These are phyloP conservation scores for Parotocinclus haroldoi DNA, from an alignment of 2,797 vertebrate species.

Conservation along the genomic window DNA sequence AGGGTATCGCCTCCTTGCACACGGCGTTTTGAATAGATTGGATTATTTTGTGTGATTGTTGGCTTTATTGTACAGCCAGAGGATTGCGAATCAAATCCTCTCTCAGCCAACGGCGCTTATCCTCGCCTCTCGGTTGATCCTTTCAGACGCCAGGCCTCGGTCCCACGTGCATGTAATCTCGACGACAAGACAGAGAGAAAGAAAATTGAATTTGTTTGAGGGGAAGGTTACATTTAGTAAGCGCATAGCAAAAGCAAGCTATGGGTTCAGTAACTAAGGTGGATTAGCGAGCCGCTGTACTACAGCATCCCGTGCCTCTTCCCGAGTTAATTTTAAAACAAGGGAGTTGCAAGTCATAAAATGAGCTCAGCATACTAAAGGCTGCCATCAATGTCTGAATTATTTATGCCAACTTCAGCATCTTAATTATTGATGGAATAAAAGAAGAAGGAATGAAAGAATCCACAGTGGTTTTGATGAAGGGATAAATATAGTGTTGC, in stretches of 20 bases:
- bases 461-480: constrained; percentile 13
- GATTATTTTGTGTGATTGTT: constrained; percentile 75
- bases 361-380: constrained; percentile 52
- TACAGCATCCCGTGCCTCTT: constrained; percentile 25
- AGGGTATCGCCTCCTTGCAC: constrained; percentile 13
- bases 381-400: constrained; percentile 67
- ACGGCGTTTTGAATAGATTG: constrained; percentile 63
- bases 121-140: constrained; percentile 70
- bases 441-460: constrained; percentile 61
- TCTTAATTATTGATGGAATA: constrained; percentile 48
- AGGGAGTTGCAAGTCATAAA: constrained; percentile 48
- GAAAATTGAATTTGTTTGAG: constrained; percentile 62
- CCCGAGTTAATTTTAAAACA: constrained; percentile 51
- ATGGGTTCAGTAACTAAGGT: constrained; percentile 23
- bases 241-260: constrained; percentile 26
- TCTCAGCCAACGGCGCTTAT: constrained; percentile 73
- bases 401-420: constrained; percentile 63
- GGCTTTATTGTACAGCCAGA: constrained; percentile 69
- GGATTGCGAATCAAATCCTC: constrained; percentile 73
- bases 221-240: constrained; percentile 12
- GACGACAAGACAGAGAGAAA: constrained; percentile 64
- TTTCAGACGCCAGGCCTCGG: constrained; percentile 66
- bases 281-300: constrained; percentile 35
- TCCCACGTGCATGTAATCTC: constrained; percentile 74
- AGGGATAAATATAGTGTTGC: not conserved